Evolutionary conservation across 2,888 invertebrate species (phyloP).

Genomic region (Leptinotarsa tumamoca): DNA sequence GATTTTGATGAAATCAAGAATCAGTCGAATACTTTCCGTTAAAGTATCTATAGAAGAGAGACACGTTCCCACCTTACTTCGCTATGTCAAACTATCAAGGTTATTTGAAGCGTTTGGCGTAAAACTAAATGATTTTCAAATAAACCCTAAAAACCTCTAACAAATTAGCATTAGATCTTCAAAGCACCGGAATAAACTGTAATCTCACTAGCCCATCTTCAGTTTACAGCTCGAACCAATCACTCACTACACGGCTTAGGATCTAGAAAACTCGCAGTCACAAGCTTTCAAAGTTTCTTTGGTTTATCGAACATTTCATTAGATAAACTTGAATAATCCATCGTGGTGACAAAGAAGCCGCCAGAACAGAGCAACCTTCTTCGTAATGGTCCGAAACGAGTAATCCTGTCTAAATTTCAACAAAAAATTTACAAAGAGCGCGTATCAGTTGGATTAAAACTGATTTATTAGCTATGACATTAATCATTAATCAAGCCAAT

Average conservation of each 20-base stretch:
- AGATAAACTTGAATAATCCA: neutral
- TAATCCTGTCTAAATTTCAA: slow-evolving; percentile 12
- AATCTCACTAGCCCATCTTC: neutral
- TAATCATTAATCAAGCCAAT: slow-evolving; percentile 17
- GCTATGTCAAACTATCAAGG: too few relatives aligned
- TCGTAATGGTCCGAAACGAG: slow-evolving; percentile 1
- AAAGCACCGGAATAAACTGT: neutral
- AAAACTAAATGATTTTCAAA: too few relatives aligned
- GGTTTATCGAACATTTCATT: neutral
- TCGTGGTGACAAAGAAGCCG: slow-evolving; percentile 4
- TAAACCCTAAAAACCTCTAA: too few relatives aligned
- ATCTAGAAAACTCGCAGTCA: neutral
- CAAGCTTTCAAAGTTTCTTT: neutral
- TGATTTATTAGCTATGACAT: slow-evolving; percentile 16
- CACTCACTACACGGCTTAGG: neutral
- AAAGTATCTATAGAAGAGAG: too few relatives aligned
- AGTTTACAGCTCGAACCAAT: neutral
- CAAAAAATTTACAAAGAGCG: neutral
- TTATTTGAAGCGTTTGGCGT: neutral
- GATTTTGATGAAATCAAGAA: too few relatives aligned
- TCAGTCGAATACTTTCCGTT: too few relatives aligned
- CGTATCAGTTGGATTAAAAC: slow-evolving; percentile 17
- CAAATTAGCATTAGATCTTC: neutral
- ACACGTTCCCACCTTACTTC: too few relatives aligned
- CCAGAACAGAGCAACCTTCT: neutral